Evolutionary conservation across 1,140 invertebrate genomes (phyloP), one percentile per base, ranked within the genome.

Genomic region (Sycophaga agraensis): DNA sequence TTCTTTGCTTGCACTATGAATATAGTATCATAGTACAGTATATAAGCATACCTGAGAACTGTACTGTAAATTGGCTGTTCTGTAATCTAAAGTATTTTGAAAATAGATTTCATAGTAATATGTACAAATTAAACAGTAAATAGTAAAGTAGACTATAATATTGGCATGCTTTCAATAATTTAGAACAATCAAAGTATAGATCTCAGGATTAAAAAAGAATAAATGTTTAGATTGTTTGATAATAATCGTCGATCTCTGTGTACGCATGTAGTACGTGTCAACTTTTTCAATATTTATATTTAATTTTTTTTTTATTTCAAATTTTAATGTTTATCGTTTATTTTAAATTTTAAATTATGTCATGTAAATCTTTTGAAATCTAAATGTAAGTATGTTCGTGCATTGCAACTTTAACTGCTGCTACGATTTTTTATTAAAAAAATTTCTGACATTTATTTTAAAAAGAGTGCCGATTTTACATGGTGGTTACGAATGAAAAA

Each of bases 241-340:
- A 45, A 53, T 22, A 16, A n/a, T 60, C 7, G 26, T 53, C 37
- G 57, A 66, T 66, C 54, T 61, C n/a, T n/a, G n/a, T 28, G 53
- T 69, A 61, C 39, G 68, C 68, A 68, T 69, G 69, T n/a, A 63
- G 64, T 58, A n/a, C n/a, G 64, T 68, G 43, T 59, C 60, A 67
- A 48, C 48, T 53, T 66, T 55, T 45, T 63, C 54, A 61, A 61
- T n/a, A n/a, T 35, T 34, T 26, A 31, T n/a, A n/a, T n/a, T 31
- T 31, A 31, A 31, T 31, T 68, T 45, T 50, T 40, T 42, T 35
- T 45, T 56, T 6, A 45, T 26, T 43, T 37, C 37, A 9, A 22
- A 39, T 39, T 4, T 58, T 4, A 6, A 58, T 58, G 21, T 48
- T 58, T 54, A n/a, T 22, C 43, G 24, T 46, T 46, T 40, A 12